A percentile compares a stretch with the other conserved stretches of the same genome.
These are phyloP conservation scores for Acanthisitta chloris DNA, from an alignment of 2,113 vertebrate genomes.

Conservation along the genomic window DNA sequence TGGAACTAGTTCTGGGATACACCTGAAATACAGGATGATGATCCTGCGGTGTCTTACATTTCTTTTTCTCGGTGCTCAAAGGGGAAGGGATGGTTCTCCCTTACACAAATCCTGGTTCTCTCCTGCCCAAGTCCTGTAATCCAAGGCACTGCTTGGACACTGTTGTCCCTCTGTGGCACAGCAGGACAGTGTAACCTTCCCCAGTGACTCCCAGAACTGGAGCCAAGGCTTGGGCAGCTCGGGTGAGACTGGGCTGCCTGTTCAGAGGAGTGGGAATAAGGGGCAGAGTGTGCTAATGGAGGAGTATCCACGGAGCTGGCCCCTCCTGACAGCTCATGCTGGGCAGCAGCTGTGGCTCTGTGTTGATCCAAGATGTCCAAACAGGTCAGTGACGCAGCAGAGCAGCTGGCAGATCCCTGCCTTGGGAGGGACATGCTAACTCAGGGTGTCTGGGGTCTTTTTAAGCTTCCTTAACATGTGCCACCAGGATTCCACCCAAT, in stretches of 20 bases:
- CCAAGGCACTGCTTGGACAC: neutral
- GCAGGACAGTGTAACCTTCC: rapidly evolving
- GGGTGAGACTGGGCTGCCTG: neutral
- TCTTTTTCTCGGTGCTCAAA: rapidly evolving
- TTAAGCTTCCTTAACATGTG: conserved; percentile 73
- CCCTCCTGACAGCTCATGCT: rapidly evolving
- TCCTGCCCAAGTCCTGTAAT: rapidly evolving
- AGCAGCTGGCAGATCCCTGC: neutral
- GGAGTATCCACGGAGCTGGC: rapidly evolving
- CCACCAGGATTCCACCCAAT: conserved; percentile 91
- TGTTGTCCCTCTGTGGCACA: rapidly evolving
- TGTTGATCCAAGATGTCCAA: rapidly evolving
- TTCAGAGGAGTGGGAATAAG: rapidly evolving
- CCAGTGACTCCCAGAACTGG: rapidly evolving
- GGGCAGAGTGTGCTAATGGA: rapidly evolving
- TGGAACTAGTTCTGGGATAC: rapidly evolving
- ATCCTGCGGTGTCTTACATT: rapidly evolving
- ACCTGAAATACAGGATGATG: rapidly evolving
- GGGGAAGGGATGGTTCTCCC: neutral
- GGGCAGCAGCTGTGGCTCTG: neutral
- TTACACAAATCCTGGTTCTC: rapidly evolving
- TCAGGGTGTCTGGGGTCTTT: neutral
- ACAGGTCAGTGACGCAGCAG: rapidly evolving
- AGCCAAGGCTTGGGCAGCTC: rapidly evolving
- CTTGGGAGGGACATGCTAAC: neutral